These are phyloP conservation scores for Lasioglossum vierecki DNA, from an alignment of 2,888 invertebrate species.

Conservation along the genomic window DNA sequence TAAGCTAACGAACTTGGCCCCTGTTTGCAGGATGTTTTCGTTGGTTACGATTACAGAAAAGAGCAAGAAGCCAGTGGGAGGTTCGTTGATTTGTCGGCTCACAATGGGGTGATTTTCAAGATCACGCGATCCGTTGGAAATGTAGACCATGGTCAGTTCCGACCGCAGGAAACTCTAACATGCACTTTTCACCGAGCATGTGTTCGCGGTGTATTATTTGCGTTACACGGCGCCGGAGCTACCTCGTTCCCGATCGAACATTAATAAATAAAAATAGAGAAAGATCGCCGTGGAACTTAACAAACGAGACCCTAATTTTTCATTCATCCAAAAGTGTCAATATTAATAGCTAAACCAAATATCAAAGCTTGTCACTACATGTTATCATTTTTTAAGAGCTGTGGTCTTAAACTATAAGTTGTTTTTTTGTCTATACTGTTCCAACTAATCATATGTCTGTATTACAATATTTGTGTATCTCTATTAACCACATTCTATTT, in stretches of 20 bases:
- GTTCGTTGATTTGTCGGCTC: neutral
- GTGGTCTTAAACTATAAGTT: no score
- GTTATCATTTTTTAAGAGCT: no score
- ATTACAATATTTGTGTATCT: no score
- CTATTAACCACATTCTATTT: no score
- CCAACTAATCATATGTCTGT: no score
- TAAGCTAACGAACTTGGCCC: no score
- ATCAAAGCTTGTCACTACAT: no score
- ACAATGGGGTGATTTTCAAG: constrained; percentile 15
- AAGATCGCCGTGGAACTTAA: neutral
- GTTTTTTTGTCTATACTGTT: no score
- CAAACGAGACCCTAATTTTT: neutral
- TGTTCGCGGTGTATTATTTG: neutral
- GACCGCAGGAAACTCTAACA: constrained; percentile 9
- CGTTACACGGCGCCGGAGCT: neutral
- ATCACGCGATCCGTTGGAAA: constrained; percentile 6
- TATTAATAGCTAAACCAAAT: no score
- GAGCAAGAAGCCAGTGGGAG: neutral
- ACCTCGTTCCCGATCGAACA: neutral
- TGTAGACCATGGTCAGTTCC: constrained; percentile 23
- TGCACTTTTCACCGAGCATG: constrained; percentile 9
- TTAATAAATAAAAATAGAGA: neutral
- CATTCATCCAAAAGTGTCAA: no score
- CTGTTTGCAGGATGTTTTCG: no score
- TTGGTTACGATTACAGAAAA: neutral